A percentile compares a stretch with the other conserved stretches of the same genome.
Evolutionary conservation across 2,888 invertebrate species (phyloP).

Genomic region (Tinea pellionella): DNA sequence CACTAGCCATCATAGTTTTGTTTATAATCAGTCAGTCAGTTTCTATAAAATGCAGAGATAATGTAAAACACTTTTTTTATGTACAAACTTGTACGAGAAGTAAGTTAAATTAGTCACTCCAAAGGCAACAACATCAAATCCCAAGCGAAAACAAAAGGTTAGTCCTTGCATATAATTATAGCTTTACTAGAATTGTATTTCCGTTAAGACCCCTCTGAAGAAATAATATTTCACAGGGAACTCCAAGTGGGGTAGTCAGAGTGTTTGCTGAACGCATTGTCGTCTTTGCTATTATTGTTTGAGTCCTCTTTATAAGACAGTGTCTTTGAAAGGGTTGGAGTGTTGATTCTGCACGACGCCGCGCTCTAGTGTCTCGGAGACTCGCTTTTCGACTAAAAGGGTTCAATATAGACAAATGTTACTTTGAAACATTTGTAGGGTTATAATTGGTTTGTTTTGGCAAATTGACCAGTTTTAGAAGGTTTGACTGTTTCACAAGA

Average conservation of each 20-base stretch:
- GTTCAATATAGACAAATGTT: background rate
- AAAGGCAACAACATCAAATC: too few relatives aligned
- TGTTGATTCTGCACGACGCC: background rate
- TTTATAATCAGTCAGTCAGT: too few relatives aligned
- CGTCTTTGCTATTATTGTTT: constrained; percentile 1
- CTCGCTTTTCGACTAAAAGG: background rate
- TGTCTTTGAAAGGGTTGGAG: constrained; percentile 4
- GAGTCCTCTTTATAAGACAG: background rate
- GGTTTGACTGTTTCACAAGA: too few relatives aligned
- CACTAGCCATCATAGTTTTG: too few relatives aligned
- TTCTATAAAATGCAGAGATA: too few relatives aligned
- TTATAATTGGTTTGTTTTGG: background rate
- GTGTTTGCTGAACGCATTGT: background rate
- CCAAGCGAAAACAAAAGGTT: background rate
- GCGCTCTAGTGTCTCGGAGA: background rate
- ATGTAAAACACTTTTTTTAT: too few relatives aligned
- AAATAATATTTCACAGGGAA: background rate
- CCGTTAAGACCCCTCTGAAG: background rate
- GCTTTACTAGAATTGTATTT: background rate
- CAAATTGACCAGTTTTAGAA: too few relatives aligned
- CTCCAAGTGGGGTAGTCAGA: background rate
- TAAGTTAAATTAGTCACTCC: too few relatives aligned
- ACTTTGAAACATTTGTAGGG: background rate
- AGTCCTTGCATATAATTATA: background rate
- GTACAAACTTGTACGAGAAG: too few relatives aligned